Evolutionary conservation across 92 coral and sea anemone genomes (phyloP), one percentile per base, ranked within the genome.

Genomic region (Phenganax subtilis): DNA sequence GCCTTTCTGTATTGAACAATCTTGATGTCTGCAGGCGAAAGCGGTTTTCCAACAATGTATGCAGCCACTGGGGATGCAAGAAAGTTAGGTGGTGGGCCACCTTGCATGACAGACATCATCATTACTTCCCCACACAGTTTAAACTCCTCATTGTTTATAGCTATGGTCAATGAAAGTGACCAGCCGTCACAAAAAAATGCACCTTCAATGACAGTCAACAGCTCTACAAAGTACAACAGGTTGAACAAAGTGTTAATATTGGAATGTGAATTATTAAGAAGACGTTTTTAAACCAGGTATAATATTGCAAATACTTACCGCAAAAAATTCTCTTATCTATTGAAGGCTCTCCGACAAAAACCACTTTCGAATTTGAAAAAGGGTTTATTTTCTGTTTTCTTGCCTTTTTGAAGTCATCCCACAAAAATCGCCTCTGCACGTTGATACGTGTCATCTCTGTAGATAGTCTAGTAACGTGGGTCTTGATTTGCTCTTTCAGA

Each of bases 301-400:
- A 37, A 37, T 37, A 37, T 37, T 37, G 47, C 47, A 37, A 61
- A 61, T 15, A 66, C 72, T 73, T 20, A 73, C 77, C 44, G 12
- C 59, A 73, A 73, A 73, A 51, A 73, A 73, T 73, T 73, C 77
- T 29, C 61, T 53, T 54, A 73, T 73, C 55, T 10, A 73, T 55
- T 12, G 77, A 73, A 20, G 77, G 77, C 51, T 73, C 77, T 12
- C 77, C 61, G 2, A 55, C 77, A 54, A 73, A 73, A 53, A 73
- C 77, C 59, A 73, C 77, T 20, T 73, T 71, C 59, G 51, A 73
- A 55, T 73, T 55, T 51, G 60, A 53, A 73, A 73, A 17, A 54
- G 77, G 77, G 51, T 54, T 37, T 51, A 73, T 8, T 51, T 37
- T 73, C 37, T 44, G 51, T 54, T 51, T 73, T 58, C 58, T 73